Base-by-base conservation (phyloP, 2,797 vertebrate genomes). In the Semaprochilodus insignis region DNA sequence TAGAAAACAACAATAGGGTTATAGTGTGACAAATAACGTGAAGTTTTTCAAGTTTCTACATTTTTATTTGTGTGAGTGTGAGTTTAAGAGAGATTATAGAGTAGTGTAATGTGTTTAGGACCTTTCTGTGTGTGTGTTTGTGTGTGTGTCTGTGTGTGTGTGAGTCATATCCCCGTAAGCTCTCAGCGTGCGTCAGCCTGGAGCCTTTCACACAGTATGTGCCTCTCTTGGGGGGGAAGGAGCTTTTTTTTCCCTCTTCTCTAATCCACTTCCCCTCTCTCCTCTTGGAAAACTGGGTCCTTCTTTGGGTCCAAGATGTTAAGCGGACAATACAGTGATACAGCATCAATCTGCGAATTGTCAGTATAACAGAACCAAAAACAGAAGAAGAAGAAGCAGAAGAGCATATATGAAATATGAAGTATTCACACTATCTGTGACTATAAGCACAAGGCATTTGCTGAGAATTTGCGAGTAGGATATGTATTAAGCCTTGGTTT, bases 401-500 rank as follows among this genome's bases (percentile, higher is more conserved):
- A 65, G 65, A 70, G 70, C 71, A 83, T 72, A 72, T 77, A 86
- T 88, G 54, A 82, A 82, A 80, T 63, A 48, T 48, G 44, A 76
- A 72, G 67, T 83, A 85, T 86, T 86, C 76, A 80, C 83, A 85
- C 80, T 83, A 83, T 83, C 83, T 81, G 81, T 81, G 70, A 91
- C 82, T 83, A 90, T 93, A 95, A 95, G 94, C 93, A 95, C 94
- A 95, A 94, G 90, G 90, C 70, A 0, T 89, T 86, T 23, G 88
- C 91, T 93, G 93, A 93, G 93, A 93, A 91, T 93, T 93, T 93
- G 91, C 83, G 94, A 93, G 90, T 92, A 66, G 27, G 90, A 92
- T 91, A 71, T 92, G 93, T 91, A 86, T 87, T 90, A 88, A 93
- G 88, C 91, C 92, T 78, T 52, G 86, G 91, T 90, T 91, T 86